Percentiles rank a stretch among this genome's conserved stretches.
Conservation (phyloP, 1,140 invertebrate species). For the Drepana arcuata region DNA sequence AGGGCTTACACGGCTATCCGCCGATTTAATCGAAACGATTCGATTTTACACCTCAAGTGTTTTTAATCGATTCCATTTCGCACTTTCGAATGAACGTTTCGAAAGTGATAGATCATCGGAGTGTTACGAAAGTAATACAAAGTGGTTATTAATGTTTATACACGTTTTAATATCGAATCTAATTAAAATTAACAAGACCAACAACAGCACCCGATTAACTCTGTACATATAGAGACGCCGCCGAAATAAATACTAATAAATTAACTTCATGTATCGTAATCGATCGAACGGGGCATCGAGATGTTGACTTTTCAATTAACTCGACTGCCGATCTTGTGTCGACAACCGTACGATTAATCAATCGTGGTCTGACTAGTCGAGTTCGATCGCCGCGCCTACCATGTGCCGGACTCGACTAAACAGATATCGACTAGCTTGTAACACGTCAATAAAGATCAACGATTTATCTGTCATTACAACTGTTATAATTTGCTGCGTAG, state of each 20-base stretch:
- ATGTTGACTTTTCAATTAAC: conserved; percentile 57
- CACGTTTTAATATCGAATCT: conserved; percentile 1
- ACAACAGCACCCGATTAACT: conserved; percentile 2
- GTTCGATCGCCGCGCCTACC: too few relatives aligned
- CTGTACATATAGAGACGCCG: conserved; percentile 4
- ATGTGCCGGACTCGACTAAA: conserved; percentile 6
- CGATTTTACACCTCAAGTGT: background rate
- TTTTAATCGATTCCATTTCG: background rate
- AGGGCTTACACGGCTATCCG: conserved; percentile 4
- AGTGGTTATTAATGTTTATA: background rate
- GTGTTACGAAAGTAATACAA: background rate
- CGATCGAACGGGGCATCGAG: conserved; percentile 32
- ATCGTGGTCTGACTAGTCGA: conserved; percentile 19
- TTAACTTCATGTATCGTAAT: conserved; percentile 34
- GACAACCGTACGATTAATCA: conserved; percentile 56
- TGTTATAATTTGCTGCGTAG: conserved; percentile 10
- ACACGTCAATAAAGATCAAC: too few relatives aligned
- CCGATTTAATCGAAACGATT: background rate
- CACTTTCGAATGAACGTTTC: too few relatives aligned
- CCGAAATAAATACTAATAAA: conserved; percentile 37
- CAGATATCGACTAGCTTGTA: too few relatives aligned
- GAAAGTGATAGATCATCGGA: background rate
- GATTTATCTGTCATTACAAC: conserved; percentile 5
- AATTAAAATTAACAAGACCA: conserved; percentile 7
- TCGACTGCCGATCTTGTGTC: conserved; percentile 34